These are phyloP conservation scores for Drosophila erecta DNA, from an alignment of 1,140 invertebrate species.

Conservation along the genomic window DNA sequence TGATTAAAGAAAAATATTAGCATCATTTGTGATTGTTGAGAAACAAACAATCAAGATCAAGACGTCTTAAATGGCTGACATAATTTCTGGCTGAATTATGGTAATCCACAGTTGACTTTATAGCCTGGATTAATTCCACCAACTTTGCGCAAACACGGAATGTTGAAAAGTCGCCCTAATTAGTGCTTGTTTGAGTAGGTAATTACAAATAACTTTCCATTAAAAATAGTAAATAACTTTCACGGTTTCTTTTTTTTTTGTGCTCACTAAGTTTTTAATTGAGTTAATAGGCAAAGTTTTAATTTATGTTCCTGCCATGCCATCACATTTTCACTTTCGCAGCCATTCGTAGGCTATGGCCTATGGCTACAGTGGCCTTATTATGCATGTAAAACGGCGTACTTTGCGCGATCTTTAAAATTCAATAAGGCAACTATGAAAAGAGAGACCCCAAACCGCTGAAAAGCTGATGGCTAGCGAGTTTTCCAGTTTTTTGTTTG, in stretches of 20 bases:
- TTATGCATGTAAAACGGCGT: slow-evolving; percentile 28
- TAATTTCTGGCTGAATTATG: neutral
- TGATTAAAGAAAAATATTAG: neutral
- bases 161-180: neutral
- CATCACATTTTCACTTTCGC: slow-evolving; percentile 13
- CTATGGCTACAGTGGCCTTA: slow-evolving; percentile 3
- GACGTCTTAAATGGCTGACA: no score
- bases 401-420: slow-evolving; percentile 44
- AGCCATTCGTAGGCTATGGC: neutral
- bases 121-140: neutral
- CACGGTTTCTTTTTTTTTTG: neutral
- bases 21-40: neutral
- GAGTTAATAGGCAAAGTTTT: slow-evolving; percentile 19
- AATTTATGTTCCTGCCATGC: slow-evolving; percentile 15
- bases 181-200: neutral
- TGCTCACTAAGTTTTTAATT: slow-evolving; percentile 23
- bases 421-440: slow-evolving; percentile 46
- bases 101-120: no score
- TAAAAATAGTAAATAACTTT: slow-evolving; percentile 10
- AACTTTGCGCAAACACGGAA: slow-evolving; percentile 2
- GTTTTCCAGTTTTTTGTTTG: neutral
- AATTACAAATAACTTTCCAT: slow-evolving; percentile 23
- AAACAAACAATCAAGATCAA: no score
- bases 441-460: slow-evolving; percentile 15
- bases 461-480: slow-evolving; percentile 30